These are phyloP conservation scores for Campylorhamphus procurvoides DNA, from an alignment of 2,113 vertebrate genomes.

Conservation along the genomic window DNA sequence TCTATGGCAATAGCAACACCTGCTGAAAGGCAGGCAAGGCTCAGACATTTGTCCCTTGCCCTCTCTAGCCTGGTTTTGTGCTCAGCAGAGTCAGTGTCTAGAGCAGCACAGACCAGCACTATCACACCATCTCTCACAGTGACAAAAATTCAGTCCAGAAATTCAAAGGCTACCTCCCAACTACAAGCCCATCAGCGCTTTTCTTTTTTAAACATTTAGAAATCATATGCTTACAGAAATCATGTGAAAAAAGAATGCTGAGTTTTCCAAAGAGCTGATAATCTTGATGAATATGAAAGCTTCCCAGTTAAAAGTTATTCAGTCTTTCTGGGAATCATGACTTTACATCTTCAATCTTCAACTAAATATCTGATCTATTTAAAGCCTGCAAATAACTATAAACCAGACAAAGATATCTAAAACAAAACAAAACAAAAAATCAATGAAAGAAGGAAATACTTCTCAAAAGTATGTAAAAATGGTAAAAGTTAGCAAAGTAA, in stretches of 20 bases:
- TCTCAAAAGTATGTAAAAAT: background rate
- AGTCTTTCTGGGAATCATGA: background rate
- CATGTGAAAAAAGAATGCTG: background rate
- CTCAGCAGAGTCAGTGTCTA: background rate
- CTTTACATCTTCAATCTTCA: background rate
- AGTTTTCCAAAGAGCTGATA: background rate
- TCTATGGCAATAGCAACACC: background rate
- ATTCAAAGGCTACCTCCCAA: background rate
- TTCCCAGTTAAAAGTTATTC: background rate
- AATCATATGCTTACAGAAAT: background rate
- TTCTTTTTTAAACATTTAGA: background rate
- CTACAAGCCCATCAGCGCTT: background rate
- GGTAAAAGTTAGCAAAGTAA: background rate
- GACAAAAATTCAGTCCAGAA: background rate
- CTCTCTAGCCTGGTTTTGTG: background rate
- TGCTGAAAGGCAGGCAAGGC: background rate
- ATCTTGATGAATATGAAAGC: background rate
- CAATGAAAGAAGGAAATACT: background rate
- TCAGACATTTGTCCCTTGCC: too few relatives aligned
- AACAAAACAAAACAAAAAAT: background rate
- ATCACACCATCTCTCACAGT: background rate
- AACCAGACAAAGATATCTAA: background rate
- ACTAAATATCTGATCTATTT: background rate
- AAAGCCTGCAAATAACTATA: background rate
- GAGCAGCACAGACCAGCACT: background rate